Evolutionary conservation across 30 jellyfish, hydroid and myxozoan genomes (phyloP), one percentile per base, ranked within the genome.

Genomic region (Rhopilema esculentum): DNA sequence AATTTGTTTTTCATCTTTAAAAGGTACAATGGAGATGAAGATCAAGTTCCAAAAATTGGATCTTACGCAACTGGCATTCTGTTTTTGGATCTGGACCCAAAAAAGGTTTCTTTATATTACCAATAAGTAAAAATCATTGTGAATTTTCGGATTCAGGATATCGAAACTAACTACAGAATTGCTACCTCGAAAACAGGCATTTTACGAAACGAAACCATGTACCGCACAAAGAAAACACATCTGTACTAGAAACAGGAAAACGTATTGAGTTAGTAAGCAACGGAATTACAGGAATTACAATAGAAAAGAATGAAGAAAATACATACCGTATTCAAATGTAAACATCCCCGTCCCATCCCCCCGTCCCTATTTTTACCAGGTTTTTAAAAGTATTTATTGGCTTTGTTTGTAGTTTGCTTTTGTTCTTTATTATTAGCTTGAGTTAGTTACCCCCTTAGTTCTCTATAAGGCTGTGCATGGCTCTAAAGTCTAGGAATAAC

Each of bases 1-100:
- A 40, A 40, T 40, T 40, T 12, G 6, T 40, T 40, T 2, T 40
- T 40, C 12, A 70, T 31, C 33, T 16, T 72, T 21, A 33, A 48
- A 20, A 84, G 86, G 79, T 75, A 73, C 79, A 72, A 85, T 74
- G 92, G 92, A 24, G 65, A 26, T 61, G 84, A 40, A 6, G 28
- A 61, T 20, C 27, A 69, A 8, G 97, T 69, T 49, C 96, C 87
- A 20, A 31, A 25, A n/a, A 95, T 95, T 62, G 97, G 97, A 7
- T 40, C 30, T 31, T 91, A 91, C 67, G 97, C 97, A 67, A 91
- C 97, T 48, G 97, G 97, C 20, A 91, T 91, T 62, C 65, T 82
- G 49, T 91, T 91, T 67, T 23, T 91, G 88, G 97, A 91, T 49
- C 83, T 29, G 16, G 86, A 91, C 74, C 77, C 91, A 25, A 75